Percentiles rank a stretch among this genome's conserved stretches.
Conservation (phyloP, 1,140 invertebrate species). For the Dinothrombium tinctorium region DNA sequence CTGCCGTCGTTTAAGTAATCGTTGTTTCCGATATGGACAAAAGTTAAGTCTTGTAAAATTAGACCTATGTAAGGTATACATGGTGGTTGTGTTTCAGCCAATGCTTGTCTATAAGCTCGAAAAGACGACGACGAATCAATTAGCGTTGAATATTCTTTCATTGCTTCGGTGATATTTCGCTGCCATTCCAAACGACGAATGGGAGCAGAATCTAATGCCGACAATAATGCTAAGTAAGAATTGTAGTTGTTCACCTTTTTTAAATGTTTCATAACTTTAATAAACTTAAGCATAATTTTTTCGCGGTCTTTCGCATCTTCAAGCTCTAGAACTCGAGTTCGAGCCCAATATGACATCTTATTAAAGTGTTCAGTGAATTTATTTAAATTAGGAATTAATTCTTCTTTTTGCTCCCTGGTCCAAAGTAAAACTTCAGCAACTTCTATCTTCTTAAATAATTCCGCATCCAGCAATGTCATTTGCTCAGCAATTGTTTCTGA, state of each 20-base stretch:
- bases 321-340: constrained; percentile 48
- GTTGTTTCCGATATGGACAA: constrained; percentile 90
- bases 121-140: constrained; percentile 92
- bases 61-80: constrained; percentile 96
- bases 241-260: constrained; percentile 96
- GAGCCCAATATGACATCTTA: constrained; percentile 96
- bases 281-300: constrained; percentile 82
- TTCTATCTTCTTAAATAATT: constrained; percentile 86
- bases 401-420: constrained; percentile 90
- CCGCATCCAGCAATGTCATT: constrained; percentile 88
- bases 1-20: constrained; percentile 54
- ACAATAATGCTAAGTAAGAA: constrained; percentile 84
- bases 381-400: constrained; percentile 82
- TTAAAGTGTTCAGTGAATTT: constrained; percentile 98
- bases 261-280: constrained; percentile 95
- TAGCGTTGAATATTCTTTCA: constrained; percentile 70
- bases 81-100: constrained; percentile 79
- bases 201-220: constrained; percentile 86
- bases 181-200: constrained; percentile 77
- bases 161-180: constrained; percentile 58
- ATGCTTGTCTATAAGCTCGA: constrained; percentile 69
- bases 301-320: constrained; percentile 79
- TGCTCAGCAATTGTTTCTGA: constrained; percentile 79
- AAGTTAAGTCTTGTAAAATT: constrained; percentile 93
- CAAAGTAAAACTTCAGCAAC: constrained; percentile 84